Evolutionary conservation across 2,797 vertebrate species (phyloP).

Genomic region (Tenualosa thibaudeaui): DNA sequence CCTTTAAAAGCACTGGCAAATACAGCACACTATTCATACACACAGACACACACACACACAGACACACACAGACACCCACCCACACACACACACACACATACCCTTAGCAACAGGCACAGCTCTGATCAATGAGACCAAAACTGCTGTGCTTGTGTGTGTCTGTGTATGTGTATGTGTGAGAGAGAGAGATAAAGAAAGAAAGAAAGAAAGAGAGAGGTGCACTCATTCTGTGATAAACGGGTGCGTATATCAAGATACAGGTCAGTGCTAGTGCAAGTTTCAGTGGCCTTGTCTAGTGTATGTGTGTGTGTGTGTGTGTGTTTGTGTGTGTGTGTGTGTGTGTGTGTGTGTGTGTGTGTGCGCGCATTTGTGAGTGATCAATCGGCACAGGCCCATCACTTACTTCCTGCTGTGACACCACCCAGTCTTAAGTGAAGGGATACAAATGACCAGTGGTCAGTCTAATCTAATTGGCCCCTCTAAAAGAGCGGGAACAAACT

Average conservation of each 20-base stretch:
- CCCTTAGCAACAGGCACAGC: background rate
- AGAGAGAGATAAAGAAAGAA: background rate
- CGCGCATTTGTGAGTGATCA: slow-evolving; percentile 26
- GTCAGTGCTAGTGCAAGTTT: background rate
- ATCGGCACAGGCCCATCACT: slow-evolving; percentile 30
- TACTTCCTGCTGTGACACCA: slow-evolving; percentile 5
- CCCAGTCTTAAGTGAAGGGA: slow-evolving; percentile 34
- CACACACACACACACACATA: background rate
- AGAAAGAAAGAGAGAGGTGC: background rate
- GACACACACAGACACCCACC: background rate
- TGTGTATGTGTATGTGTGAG: slow-evolving; percentile 20
- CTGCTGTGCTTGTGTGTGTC: slow-evolving; percentile 55
- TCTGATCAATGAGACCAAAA: slow-evolving; percentile 37
- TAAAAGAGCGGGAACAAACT: slow-evolving; percentile 12
- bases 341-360: slow-evolving; percentile 4
- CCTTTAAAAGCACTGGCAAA: background rate
- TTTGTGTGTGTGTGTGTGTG: background rate
- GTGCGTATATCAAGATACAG: background rate
- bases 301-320: background rate
- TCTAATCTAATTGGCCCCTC: slow-evolving; percentile 32
- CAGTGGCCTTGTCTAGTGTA: background rate
- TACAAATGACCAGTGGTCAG: slow-evolving; percentile 36
- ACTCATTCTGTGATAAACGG: background rate
- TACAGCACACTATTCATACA: background rate
- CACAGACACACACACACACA: background rate